These are phyloP conservation scores for Eidolon helvum DNA, from an alignment of 2,113 vertebrate species.

Conservation along the genomic window DNA sequence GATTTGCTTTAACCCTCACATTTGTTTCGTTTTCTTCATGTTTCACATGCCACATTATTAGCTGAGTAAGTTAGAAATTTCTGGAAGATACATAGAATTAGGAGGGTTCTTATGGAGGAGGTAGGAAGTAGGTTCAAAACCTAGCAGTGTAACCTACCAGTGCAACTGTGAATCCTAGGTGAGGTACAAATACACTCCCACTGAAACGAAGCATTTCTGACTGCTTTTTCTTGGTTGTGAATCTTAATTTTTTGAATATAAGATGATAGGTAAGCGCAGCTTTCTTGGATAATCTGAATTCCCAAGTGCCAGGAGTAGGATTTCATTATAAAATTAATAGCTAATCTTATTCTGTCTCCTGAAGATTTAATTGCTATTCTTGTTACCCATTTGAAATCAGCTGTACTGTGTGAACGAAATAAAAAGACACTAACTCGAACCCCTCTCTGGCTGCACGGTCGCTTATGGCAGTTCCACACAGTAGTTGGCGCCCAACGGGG, in stretches of 20 bases:
- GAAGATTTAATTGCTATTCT: conserved; percentile 85
- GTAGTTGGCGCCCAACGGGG: conserved; percentile 89
- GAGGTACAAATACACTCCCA: conserved; percentile 62
- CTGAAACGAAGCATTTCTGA: conserved; percentile 74
- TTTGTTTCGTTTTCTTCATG: conserved; percentile 54
- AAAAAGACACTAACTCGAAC: conserved; percentile 86
- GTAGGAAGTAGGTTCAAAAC: conserved; percentile 56
- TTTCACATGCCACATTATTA: conserved; percentile 74
- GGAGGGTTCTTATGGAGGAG: conserved; percentile 78
- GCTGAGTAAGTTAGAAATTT: conserved; percentile 71
- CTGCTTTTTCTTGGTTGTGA: conserved; percentile 80
- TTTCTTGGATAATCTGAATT: conserved; percentile 84
- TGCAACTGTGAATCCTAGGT: conserved; percentile 72
- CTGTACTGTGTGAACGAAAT: conserved; percentile 90
- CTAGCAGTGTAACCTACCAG: conserved; percentile 65
- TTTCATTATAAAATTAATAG: conserved; percentile 81
- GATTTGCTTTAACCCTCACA: conserved; percentile 80
- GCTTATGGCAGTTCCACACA: conserved; percentile 90
- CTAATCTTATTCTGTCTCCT: conserved; percentile 85
- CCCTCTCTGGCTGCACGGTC: conserved; percentile 89
- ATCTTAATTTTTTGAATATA: conserved; percentile 80
- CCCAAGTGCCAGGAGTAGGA: conserved; percentile 87
- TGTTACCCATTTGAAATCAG: conserved; percentile 85
- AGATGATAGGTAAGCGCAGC: conserved; percentile 81
- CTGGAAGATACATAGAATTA: conserved; percentile 80